These are phyloP conservation scores for Sturmia bella DNA, from an alignment of 2,888 invertebrate species.

Conservation along the genomic window DNA sequence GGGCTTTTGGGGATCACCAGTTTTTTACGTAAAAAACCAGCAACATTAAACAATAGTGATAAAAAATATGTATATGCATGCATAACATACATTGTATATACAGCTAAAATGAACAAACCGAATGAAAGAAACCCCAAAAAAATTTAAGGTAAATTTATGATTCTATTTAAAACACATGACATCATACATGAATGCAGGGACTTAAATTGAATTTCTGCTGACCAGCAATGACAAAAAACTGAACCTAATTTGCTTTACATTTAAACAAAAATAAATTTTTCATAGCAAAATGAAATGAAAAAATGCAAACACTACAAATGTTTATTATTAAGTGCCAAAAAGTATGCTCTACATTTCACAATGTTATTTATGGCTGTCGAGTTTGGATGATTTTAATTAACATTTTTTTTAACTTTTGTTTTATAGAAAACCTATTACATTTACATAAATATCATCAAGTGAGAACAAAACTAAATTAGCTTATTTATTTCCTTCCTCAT, in stretches of 20 bases:
- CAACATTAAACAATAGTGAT: conserved; percentile 13
- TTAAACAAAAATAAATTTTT: conserved; percentile 23
- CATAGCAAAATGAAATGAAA: neutral
- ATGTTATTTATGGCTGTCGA: neutral
- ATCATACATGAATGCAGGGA: conserved; percentile 4
- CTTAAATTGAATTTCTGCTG: conserved; percentile 29
- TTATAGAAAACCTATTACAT: neutral
- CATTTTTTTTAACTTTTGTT: neutral
- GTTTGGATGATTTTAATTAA: conserved; percentile 21
- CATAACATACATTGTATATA: too few species aligned
- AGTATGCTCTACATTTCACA: conserved; percentile 22
- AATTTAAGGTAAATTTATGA: conserved; percentile 44
- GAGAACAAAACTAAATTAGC: conserved; percentile 15
- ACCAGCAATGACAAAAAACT: neutral
- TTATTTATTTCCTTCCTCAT: conserved; percentile 44
- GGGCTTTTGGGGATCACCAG: too few species aligned
- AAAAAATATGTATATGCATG: too few species aligned
- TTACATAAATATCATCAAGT: neutral
- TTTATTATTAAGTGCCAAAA: conserved; percentile 26
- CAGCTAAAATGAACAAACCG: neutral
- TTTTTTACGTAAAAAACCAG: too few species aligned
- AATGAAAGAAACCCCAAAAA: conserved; percentile 1
- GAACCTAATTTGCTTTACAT: conserved; percentile 13
- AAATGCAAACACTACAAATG: neutral
- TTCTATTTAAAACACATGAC: conserved; percentile 41